Conservation (phyloP, 2,797 vertebrate genomes). For the Bufotes viridis region DNA sequence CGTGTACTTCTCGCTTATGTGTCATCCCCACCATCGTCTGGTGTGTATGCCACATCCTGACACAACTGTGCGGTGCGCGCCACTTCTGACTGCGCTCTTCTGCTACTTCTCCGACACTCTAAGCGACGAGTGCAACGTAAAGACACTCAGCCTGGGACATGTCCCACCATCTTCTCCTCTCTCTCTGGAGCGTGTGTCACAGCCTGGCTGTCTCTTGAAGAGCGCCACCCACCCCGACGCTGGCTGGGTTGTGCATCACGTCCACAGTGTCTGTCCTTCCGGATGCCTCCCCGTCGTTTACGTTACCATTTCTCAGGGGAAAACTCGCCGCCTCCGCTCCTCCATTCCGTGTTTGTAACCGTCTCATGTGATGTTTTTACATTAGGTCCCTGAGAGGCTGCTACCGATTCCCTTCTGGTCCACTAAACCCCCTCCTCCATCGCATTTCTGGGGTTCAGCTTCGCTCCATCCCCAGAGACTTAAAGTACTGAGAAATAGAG, state of each 20-base stretch:
- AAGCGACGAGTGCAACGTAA: conserved; percentile 26
- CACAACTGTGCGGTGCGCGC: conserved; percentile 10
- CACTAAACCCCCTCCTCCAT: not conserved
- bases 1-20: conserved; percentile 39
- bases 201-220: conserved; percentile 7
- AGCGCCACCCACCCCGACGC: conserved; percentile 4
- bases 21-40: conserved; percentile 31
- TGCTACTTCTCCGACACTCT: conserved; percentile 30
- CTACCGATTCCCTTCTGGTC: conserved; percentile 21
- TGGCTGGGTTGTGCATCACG: conserved; percentile 10
- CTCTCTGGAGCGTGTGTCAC: conserved; percentile 10
- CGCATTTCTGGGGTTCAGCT: conserved; percentile 12
- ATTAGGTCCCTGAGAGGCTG: conserved; percentile 39
- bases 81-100: conserved; percentile 22
- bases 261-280: conserved; percentile 14
- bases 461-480: not conserved
- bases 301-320: conserved; percentile 41
- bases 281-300: conserved; percentile 12
- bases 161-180: conserved; percentile 13
- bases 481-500: not conserved
- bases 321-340: conserved; percentile 31
- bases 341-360: conserved; percentile 36
- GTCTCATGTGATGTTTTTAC: conserved; percentile 33
- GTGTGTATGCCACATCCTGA: conserved; percentile 45
- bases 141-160: conserved; percentile 16